These are phyloP conservation scores for Dicyrtoma fusca DNA, from an alignment of 2,888 invertebrate species.

Conservation along the genomic window DNA sequence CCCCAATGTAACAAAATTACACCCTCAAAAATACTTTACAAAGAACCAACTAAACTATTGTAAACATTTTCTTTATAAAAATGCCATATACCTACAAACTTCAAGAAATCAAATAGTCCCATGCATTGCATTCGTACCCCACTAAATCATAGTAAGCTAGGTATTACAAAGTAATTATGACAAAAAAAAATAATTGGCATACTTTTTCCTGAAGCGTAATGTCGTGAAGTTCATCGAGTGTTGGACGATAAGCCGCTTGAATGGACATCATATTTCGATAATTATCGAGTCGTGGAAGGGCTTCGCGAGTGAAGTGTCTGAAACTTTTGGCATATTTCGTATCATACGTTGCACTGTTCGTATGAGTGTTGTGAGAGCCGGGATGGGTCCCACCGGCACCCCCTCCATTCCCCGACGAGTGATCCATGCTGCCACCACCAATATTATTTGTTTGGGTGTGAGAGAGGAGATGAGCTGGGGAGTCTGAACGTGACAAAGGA, in stretches of 20 bases:
- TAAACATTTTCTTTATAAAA: no score
- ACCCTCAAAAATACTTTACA: no score
- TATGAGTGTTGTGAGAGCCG: slow-evolving; percentile 18
- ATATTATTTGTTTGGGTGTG: not conserved
- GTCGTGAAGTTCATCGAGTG: slow-evolving; percentile 85
- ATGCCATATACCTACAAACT: no score
- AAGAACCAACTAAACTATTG: no score
- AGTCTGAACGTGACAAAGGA: slow-evolving; percentile 43
- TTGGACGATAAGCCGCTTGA: slow-evolving; percentile 83
- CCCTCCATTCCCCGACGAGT: no score
- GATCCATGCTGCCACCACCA: slow-evolving; percentile 15
- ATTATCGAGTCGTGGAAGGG: slow-evolving; percentile 82
- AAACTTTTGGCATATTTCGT: slow-evolving; percentile 79
- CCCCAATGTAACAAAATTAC: no score
- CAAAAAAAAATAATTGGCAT: not conserved
- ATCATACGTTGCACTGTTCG: slow-evolving; percentile 62
- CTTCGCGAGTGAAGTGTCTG: slow-evolving; percentile 83
- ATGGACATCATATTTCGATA: slow-evolving; percentile 87
- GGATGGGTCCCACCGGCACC: not conserved
- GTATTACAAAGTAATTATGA: no score
- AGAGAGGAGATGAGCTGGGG: slow-evolving; percentile 45
- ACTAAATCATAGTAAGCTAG: no score
- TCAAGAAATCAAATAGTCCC: no score
- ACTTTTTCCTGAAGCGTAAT: slow-evolving; percentile 22
- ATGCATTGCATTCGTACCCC: no score